Conservation (phyloP, 2,888 invertebrate species). For the Podabrus alpinus region DNA sequence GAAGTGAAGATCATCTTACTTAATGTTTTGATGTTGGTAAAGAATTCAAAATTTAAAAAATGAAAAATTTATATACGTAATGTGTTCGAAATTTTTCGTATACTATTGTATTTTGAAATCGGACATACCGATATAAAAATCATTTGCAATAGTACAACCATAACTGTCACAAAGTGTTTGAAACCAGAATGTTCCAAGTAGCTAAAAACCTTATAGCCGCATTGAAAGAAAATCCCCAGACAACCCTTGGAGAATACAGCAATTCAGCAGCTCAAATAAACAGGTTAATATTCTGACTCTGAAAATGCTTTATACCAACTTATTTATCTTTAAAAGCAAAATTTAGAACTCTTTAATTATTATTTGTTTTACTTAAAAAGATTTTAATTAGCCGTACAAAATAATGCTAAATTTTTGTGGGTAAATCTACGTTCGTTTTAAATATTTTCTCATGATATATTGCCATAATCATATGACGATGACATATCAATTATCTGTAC, state of each 20-base stretch:
- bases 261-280: not conserved
- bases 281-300: not conserved
- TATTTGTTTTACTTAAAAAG: not conserved
- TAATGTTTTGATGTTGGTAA: not conserved
- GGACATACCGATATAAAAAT: not conserved
- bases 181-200: not conserved
- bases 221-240: not conserved
- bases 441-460: not conserved
- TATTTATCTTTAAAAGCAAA: not conserved
- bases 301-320: not conserved
- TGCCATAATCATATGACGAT: not conserved
- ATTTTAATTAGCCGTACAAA: not conserved
- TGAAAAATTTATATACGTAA: not conserved
- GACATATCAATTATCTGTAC: not conserved
- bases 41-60: not conserved
- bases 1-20: not conserved
- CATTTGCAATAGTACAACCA: not conserved
- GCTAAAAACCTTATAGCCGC: constrained; percentile 1
- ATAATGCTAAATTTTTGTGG: not conserved
- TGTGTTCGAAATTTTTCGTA: not conserved
- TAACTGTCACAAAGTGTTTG: not conserved
- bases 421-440: not conserved
- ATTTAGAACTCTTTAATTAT: not conserved
- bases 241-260: not conserved
- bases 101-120: not conserved